Evolutionary conservation across 2,888 invertebrate genomes (phyloP).

Genomic region (Machimus rusticus): DNA sequence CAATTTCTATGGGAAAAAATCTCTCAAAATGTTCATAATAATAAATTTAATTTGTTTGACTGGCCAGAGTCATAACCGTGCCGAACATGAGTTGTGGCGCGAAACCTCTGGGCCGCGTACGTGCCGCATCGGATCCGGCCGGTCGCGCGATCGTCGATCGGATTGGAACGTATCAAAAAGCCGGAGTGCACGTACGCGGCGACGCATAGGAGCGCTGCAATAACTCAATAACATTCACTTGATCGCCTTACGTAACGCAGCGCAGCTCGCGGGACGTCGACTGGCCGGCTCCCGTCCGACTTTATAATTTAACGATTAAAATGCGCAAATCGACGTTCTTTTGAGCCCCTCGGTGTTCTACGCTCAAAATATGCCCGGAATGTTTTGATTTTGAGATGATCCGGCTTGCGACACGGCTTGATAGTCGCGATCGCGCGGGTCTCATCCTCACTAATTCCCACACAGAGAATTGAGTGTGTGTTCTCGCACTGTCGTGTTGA

Average conservation of each 20-base stretch:
- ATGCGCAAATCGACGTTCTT: slow-evolving; percentile 8
- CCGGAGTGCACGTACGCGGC: neutral
- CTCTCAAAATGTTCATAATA: neutral
- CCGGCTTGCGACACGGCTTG: neutral
- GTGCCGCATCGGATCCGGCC: neutral
- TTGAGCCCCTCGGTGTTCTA: neutral
- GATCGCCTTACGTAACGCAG: neutral
- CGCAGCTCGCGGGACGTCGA: neutral
- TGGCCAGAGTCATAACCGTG: neutral
- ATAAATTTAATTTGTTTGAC: neutral
- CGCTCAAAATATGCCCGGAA: neutral
- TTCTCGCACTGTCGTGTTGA: neutral
- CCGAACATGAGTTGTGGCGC: neutral
- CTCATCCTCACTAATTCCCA: neutral
- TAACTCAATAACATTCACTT: slow-evolving; percentile 18
- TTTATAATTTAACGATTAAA: slow-evolving; percentile 25
- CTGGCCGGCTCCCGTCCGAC: neutral
- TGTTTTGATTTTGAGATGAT: neutral
- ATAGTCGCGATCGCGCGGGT: neutral
- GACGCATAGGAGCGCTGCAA: neutral
- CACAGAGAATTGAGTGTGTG: neutral
- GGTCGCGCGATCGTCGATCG: neutral
- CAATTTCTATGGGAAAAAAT: neutral
- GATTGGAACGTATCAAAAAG: neutral
- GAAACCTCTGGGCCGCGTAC: neutral